phyloP scores from a whole-genome alignment of 2,888 invertebrate species.

The Leptinotarsa rubiginosa region DNA sequence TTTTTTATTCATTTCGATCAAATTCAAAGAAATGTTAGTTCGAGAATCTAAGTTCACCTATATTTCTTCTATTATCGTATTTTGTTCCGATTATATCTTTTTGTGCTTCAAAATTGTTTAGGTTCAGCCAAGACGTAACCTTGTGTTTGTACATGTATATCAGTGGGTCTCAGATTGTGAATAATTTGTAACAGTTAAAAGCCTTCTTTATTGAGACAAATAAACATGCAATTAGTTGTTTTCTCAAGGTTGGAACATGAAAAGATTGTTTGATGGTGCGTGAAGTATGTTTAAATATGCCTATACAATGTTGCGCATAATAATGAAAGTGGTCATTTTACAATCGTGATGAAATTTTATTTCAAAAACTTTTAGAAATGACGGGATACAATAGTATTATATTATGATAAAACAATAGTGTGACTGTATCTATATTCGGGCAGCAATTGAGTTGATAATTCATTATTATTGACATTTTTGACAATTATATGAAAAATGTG shows the following conservation, averaged over 20 bases:
- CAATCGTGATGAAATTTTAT: neutral
- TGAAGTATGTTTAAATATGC: slow-evolving; percentile 27
- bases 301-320: neutral
- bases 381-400: neutral
- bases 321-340: neutral
- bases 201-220: slow-evolving; percentile 22
- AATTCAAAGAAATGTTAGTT: too few species aligned
- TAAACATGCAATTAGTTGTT: slow-evolving; percentile 33
- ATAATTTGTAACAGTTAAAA: slow-evolving; percentile 15
- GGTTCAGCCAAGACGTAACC: neutral
- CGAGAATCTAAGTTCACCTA: too few species aligned
- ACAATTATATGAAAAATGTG: too few species aligned
- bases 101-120: too few species aligned
- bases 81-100: neutral
- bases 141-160: neutral
- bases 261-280: slow-evolving; percentile 35
- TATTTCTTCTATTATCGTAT: neutral
- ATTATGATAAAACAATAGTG: neutral
- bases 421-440: too few species aligned
- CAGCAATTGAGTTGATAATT: too few species aligned
- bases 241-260: slow-evolving; percentile 38
- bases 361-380: neutral
- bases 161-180: slow-evolving; percentile 8
- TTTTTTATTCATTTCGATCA: too few species aligned
- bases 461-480: too few species aligned